Evolutionary conservation across 2,888 invertebrate genomes (phyloP), one percentile per base, ranked within the genome.

Genomic region (Euproctis similis): DNA sequence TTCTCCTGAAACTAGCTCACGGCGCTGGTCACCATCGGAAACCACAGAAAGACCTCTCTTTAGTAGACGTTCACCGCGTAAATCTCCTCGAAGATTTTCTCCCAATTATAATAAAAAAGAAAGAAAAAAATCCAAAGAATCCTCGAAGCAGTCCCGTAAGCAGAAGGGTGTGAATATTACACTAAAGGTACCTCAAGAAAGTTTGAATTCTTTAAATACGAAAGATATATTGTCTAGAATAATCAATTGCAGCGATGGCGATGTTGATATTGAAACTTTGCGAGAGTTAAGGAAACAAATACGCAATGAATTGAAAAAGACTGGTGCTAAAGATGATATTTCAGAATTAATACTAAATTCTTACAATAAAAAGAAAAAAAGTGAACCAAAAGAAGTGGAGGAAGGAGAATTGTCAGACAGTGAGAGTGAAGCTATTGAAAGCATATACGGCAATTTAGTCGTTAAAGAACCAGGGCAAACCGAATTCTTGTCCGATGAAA

Each of bases 321-420:
- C 78, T 1, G 76, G 81, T 10, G 59, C 63, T 10, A 81, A 64
- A 32, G 74, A 81, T 39, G 82, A 82, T 31, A 80, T 84, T 55
- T 76, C 81, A 1, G 80, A 84, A 42, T 61, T 81, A 26, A 72
- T 84, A 46, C 49, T 82, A 16, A 74, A 76, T 45, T 78, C 82
- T n/a, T 78, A 76, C 37, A 61, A 61, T 28, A 62, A 54, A 6
- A 57, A 46, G 23, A 63, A 65, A 16, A 12, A 34, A 40, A 2
- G 34, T 8, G 55, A 46, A 26, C 52, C 49, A 18, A 58, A 53
- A 31, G 43, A 82, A 49, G 54, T 81, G 8, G 82, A 82, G 53
- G 82, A 84, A 53, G 84, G 84, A 3, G 84, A 84, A 54, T 38
- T 84, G 22, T 81, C 82, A 6, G 84, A 84, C 29, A 81, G 82